Percentiles rank a stretch among this genome's conserved stretches.
Evolutionary conservation across 2,888 invertebrate genomes (phyloP).

Genomic region (Drosophila barbarae): DNA sequence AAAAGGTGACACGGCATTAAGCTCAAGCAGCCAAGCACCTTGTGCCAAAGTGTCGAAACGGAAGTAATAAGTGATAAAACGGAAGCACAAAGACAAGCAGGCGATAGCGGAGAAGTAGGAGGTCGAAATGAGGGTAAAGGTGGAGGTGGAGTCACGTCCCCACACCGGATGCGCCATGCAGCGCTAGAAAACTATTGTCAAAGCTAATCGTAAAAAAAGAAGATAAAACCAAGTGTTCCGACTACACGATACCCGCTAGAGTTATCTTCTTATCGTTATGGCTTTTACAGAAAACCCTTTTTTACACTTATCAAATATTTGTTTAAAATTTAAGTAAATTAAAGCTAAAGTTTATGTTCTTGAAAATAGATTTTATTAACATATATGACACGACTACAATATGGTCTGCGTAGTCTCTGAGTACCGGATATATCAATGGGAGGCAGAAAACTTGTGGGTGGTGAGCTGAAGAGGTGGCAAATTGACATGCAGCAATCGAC

Average conservation of each 20-base stretch:
- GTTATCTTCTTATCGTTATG: no score
- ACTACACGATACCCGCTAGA: neutral
- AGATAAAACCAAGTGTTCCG: neutral
- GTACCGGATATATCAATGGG: slow-evolving; percentile 3
- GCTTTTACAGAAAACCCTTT: neutral
- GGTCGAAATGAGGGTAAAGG: neutral
- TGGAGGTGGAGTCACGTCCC: slow-evolving; percentile 23
- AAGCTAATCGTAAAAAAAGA: slow-evolving; percentile 54
- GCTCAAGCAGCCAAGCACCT: slow-evolving; percentile 39
- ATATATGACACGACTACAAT: neutral
- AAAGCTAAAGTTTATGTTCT: no score
- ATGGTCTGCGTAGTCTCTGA: neutral
- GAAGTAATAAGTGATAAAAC: slow-evolving; percentile 75
- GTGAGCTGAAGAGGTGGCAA: slow-evolving; percentile 39
- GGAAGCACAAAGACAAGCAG: slow-evolving; percentile 63
- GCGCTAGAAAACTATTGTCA: slow-evolving; percentile 60
- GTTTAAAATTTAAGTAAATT: no score
- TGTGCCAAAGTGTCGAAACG: slow-evolving; percentile 59
- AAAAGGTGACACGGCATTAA: slow-evolving; percentile 66
- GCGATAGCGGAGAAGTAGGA: slow-evolving; percentile 26
- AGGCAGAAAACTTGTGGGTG: slow-evolving; percentile 5
- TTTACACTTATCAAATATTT: neutral
- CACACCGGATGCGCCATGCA: slow-evolving; percentile 67
- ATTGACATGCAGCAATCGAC: slow-evolving; percentile 76
- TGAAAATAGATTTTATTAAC: no score